These are phyloP conservation scores for Chaitophorus viminalis DNA, from an alignment of 2,888 invertebrate genomes.

Conservation along the genomic window DNA sequence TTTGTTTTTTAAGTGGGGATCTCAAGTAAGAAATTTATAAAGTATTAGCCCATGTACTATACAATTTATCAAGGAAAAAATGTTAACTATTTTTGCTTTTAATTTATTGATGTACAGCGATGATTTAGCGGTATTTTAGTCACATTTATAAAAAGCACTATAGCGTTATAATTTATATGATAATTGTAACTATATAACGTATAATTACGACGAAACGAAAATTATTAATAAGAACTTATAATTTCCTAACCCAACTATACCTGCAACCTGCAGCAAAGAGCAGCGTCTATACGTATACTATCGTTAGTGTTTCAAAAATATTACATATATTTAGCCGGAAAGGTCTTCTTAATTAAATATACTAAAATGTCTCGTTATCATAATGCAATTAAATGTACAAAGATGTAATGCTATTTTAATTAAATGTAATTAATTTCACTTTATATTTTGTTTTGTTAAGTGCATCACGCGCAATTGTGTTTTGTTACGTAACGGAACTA, in stretches of 20 bases:
- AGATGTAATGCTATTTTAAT: constrained; percentile 28
- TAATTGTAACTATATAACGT: too few relatives aligned
- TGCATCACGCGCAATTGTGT: constrained; percentile 25
- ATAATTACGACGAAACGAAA: too few relatives aligned
- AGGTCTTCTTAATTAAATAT: constrained; percentile 39
- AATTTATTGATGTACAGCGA: too few relatives aligned
- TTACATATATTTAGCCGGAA: constrained; percentile 16
- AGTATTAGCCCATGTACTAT: too few relatives aligned
- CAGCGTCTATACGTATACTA: background rate
- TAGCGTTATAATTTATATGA: too few relatives aligned
- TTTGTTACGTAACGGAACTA: constrained; percentile 22
- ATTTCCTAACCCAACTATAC: background rate
- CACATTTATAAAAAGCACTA: too few relatives aligned
- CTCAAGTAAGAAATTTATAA: too few relatives aligned
- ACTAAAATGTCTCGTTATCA: constrained; percentile 30
- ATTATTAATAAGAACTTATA: too few relatives aligned
- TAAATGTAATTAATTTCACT: constrained; percentile 33
- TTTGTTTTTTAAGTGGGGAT: too few relatives aligned
- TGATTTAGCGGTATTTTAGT: too few relatives aligned
- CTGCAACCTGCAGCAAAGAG: background rate
- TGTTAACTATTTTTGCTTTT: too few relatives aligned
- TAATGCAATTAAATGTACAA: constrained; percentile 29
- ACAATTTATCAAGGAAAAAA: too few relatives aligned
- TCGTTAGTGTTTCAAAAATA: background rate
- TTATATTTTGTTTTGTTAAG: background rate